Evolutionary conservation across 2,888 invertebrate species (phyloP).

Genomic region (Erebia epiphron): DNA sequence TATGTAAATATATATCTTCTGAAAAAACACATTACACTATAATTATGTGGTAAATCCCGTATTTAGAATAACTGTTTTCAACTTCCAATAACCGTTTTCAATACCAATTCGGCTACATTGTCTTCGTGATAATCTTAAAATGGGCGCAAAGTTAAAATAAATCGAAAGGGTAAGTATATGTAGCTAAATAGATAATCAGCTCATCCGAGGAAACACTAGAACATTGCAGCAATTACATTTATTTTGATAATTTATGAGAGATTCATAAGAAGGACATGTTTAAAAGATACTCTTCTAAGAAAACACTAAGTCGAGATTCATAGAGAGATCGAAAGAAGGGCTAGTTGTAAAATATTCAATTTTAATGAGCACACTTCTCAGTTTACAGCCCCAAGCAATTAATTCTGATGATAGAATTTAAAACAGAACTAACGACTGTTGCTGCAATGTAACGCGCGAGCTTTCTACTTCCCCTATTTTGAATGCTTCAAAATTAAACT

Average conservation of each 20-base stretch:
- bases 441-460: neutral
- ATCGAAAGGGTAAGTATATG: too few relatives aligned
- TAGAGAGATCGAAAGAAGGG: neutral
- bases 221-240: neutral
- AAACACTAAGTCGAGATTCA: conserved; percentile 6
- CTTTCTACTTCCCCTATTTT: neutral
- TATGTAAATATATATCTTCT: too few relatives aligned
- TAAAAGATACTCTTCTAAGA: neutral
- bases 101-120: too few relatives aligned
- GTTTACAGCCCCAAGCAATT: neutral
- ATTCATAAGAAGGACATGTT: neutral
- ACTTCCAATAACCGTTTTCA: neutral
- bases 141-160: too few relatives aligned
- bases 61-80: conserved; percentile 1
- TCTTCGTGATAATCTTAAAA: too few relatives aligned
- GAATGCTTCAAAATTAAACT: neutral
- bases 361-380: neutral
- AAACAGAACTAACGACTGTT: neutral
- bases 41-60: neutral
- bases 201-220: too few relatives aligned
- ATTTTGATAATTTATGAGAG: neutral
- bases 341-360: neutral
- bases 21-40: too few relatives aligned
- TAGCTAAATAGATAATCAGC: too few relatives aligned
- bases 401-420: neutral